phyloP scores from a whole-genome alignment of 2,888 invertebrate species.

The Rhagonycha lutea region DNA sequence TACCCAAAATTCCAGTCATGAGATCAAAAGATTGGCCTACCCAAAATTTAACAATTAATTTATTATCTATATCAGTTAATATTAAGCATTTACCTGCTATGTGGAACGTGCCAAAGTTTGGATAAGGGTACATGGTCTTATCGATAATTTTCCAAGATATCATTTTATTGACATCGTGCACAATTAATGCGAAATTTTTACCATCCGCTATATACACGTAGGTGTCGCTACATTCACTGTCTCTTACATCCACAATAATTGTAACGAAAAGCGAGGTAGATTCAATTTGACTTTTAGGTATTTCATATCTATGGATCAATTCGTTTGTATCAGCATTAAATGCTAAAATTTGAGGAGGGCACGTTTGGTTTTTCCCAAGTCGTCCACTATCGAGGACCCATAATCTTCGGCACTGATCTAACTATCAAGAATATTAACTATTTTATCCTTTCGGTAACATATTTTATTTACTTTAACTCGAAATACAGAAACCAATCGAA shows the following conservation, averaged over 20 bases:
- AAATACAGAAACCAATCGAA: slow-evolving; percentile 74
- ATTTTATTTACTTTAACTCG: slow-evolving; percentile 69
- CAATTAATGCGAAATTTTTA: slow-evolving; percentile 64
- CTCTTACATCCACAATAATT: slow-evolving; percentile 65
- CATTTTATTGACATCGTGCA: slow-evolving; percentile 62
- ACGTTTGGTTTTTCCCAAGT: slow-evolving; percentile 63
- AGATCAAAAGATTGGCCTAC: slow-evolving; percentile 66
- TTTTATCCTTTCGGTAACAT: background rate
- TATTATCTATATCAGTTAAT: too few relatives aligned
- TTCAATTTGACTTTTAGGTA: slow-evolving; percentile 58
- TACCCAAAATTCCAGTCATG: slow-evolving; percentile 74
- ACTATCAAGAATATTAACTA: slow-evolving; percentile 56
- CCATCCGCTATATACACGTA: slow-evolving; percentile 74
- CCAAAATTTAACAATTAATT: too few relatives aligned
- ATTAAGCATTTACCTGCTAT: slow-evolving; percentile 58
- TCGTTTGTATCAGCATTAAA: slow-evolving; percentile 67
- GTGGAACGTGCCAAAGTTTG: slow-evolving; percentile 64
- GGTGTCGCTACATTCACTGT: slow-evolving; percentile 60
- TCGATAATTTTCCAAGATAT: slow-evolving; percentile 67
- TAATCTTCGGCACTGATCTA: slow-evolving; percentile 70
- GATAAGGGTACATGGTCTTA: slow-evolving; percentile 69
- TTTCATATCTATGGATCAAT: slow-evolving; percentile 61
- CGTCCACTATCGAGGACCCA: slow-evolving; percentile 76
- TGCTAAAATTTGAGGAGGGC: slow-evolving; percentile 74
- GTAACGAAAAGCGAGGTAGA: slow-evolving; percentile 65